phyloP scores from a whole-genome alignment of 2,888 invertebrate species.

The Aethes cnicana region DNA sequence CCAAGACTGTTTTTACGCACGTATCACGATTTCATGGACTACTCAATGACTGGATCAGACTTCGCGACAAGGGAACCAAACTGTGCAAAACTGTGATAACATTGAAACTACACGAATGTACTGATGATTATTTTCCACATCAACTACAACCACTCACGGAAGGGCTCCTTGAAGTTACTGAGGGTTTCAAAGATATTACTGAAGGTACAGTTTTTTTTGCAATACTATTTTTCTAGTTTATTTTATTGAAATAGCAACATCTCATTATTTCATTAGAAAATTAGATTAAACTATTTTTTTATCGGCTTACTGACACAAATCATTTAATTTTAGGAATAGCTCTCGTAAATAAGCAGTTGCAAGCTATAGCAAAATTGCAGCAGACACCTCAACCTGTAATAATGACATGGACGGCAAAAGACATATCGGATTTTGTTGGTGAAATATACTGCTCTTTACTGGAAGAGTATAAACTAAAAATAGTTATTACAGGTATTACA shows the following conservation, averaged over 20 bases:
- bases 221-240: slow-evolving; percentile 3
- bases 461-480: slow-evolving; percentile 60
- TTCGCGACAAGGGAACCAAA: slow-evolving; percentile 61
- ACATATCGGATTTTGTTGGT: slow-evolving; percentile 53
- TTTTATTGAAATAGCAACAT: too few relatives aligned
- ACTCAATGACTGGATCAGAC: slow-evolving; percentile 57
- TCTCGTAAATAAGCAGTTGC: slow-evolving; percentile 54
- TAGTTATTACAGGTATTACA: slow-evolving; percentile 61
- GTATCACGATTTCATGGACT: slow-evolving; percentile 57
- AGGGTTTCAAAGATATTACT: slow-evolving; percentile 52
- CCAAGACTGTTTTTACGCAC: slow-evolving; percentile 68
- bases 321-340: slow-evolving; percentile 58
- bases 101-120: slow-evolving; percentile 61
- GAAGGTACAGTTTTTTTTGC: slow-evolving; percentile 60
- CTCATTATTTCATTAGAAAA: too few relatives aligned
- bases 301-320: too few relatives aligned
- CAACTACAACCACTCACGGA: slow-evolving; percentile 56
- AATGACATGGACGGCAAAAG: slow-evolving; percentile 60
- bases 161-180: slow-evolving; percentile 51
- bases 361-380: slow-evolving; percentile 58
- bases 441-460: slow-evolving; percentile 46
- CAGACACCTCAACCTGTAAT: slow-evolving; percentile 55
- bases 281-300: too few relatives aligned
- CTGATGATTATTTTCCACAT: slow-evolving; percentile 61
- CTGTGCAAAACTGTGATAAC: slow-evolving; percentile 55